Evolutionary conservation across 2,797 vertebrate species (phyloP).

Genomic region (Diplodus puntazzo): DNA sequence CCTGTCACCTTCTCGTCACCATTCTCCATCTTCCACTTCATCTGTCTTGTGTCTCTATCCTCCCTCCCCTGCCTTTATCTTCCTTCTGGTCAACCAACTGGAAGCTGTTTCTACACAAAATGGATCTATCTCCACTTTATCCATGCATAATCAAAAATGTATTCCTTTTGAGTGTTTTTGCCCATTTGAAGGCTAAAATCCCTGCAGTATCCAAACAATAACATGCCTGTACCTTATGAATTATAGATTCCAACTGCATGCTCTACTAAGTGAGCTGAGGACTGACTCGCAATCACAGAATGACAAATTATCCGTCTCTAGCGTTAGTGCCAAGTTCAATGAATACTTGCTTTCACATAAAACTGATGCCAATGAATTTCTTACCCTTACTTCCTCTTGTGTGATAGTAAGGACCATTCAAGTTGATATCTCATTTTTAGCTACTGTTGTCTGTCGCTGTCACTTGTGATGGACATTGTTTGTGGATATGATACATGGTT

Average conservation of each 20-base stretch:
- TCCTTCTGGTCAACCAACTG: slow-evolving; percentile 33
- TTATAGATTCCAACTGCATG: slow-evolving; percentile 62
- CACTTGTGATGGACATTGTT: not conserved
- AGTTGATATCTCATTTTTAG: not conserved
- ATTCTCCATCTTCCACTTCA: not conserved
- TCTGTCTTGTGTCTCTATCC: not conserved
- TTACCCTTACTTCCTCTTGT: not conserved
- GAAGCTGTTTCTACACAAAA: slow-evolving; percentile 29
- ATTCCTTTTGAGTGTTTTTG: slow-evolving; percentile 46
- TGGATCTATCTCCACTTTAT: slow-evolving; percentile 9
- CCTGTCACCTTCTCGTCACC: slow-evolving; percentile 2
- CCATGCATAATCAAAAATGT: slow-evolving; percentile 61
- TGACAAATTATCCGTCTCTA: slow-evolving; percentile 51
- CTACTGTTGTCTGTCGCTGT: not conserved
- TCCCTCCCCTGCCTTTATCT: not conserved
- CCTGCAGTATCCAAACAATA: slow-evolving; percentile 47
- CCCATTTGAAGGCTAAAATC: slow-evolving; percentile 35
- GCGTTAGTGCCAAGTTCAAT: not conserved
- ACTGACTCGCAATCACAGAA: slow-evolving; percentile 29
- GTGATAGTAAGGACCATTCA: not conserved
- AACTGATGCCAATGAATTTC: not conserved
- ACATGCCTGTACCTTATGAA: slow-evolving; percentile 46
- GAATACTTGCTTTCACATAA: not conserved
- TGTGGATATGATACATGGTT: not conserved
- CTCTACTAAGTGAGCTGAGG: slow-evolving; percentile 32